Evolutionary conservation across 2,888 invertebrate species (phyloP).

Genomic region (Drosophila imparisetae): DNA sequence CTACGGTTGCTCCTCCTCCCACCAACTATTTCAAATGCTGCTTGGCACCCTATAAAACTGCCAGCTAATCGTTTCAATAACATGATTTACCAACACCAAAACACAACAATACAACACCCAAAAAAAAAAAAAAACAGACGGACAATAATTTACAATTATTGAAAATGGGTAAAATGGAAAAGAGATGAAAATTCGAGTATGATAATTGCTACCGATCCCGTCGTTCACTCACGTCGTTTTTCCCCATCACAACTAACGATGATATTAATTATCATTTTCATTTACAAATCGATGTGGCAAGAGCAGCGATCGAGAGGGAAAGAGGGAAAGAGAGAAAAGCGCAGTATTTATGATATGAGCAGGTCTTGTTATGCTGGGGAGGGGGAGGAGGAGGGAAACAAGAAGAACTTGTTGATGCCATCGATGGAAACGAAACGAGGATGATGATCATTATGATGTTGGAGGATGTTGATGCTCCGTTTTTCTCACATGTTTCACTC

Average conservation of each 20-base stretch:
- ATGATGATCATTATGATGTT: conserved; percentile 29
- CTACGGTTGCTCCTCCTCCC: not conserved
- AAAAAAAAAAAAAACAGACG: not conserved
- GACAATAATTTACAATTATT: conserved; percentile 75
- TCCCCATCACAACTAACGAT: conserved; percentile 61
- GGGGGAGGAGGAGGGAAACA: conserved; percentile 4
- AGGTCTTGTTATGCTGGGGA: conserved; percentile 53
- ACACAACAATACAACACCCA: conserved; percentile 47
- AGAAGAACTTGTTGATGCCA: conserved; percentile 56
- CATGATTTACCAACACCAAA: conserved; percentile 72
- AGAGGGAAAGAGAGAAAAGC: conserved; percentile 42
- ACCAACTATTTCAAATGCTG: conserved; percentile 7
- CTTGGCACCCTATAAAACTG: conserved; percentile 70
- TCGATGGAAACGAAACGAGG: conserved; percentile 15
- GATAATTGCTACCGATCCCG: conserved; percentile 71
- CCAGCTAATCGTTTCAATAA: conserved; percentile 75
- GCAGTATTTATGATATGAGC: conserved; percentile 64
- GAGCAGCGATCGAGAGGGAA: conserved; percentile 3
- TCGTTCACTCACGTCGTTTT: conserved; percentile 21
- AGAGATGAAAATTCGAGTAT: conserved; percentile 58
- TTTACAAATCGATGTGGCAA: conserved; percentile 62
- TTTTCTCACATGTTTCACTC: conserved; percentile 76
- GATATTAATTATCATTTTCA: conserved; percentile 77
- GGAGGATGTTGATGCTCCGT: conserved; percentile 58
- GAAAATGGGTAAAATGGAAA: conserved; percentile 39